These are phyloP conservation scores for Escarpia spicata DNA, from an alignment of 2,888 invertebrate species.

Conservation along the genomic window DNA sequence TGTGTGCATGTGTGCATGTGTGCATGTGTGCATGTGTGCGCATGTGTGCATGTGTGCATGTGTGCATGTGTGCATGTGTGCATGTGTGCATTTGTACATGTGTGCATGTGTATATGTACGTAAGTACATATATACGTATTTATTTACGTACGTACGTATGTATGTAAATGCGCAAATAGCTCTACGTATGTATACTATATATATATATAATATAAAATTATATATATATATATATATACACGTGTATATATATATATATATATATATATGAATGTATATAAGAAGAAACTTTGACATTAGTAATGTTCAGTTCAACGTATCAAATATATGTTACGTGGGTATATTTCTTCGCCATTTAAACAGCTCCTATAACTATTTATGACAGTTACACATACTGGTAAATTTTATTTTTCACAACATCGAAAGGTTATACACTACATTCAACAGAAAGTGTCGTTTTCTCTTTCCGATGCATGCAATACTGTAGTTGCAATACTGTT, in stretches of 20 bases:
- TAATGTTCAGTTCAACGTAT: too few relatives aligned
- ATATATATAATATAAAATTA: neutral
- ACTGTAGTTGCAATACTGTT: too few relatives aligned
- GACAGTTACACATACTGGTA: neutral
- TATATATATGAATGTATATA: neutral
- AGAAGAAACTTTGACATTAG: too few relatives aligned
- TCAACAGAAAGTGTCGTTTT: too few relatives aligned
- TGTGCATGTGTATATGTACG: too few relatives aligned
- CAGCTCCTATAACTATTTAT: neutral
- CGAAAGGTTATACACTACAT: too few relatives aligned
- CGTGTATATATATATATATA: neutral
- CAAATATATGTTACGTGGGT: neutral
- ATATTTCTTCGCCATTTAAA: neutral
- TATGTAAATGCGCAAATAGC: neutral
- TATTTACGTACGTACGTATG: neutral
- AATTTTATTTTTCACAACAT: too few relatives aligned
- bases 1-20: neutral
- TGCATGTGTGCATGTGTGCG: too few relatives aligned
- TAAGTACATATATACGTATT: too few relatives aligned
- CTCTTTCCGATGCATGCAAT: too few relatives aligned
- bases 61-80: neutral
- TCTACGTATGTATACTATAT: neutral
- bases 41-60: neutral
- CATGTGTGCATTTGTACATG: neutral
- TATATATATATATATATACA: neutral